Evolutionary conservation across 2,888 invertebrate species (phyloP), one percentile per base, ranked within the genome.

Genomic region (Cataglyphis rosenhaueri): DNA sequence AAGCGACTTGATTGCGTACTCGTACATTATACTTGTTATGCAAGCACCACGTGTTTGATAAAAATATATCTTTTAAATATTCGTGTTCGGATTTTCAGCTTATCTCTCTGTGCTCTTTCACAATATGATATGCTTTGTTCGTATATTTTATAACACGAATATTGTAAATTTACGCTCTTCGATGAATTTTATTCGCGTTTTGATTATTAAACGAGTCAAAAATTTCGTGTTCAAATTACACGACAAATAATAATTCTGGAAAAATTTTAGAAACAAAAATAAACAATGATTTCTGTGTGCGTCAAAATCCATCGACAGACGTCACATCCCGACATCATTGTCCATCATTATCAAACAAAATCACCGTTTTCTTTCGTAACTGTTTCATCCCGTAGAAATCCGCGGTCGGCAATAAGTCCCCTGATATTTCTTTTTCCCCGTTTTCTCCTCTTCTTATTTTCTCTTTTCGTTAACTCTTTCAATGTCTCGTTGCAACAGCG

Each of bases 1-100:
- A 85, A 87, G 70, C 88, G 48, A 82, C 78, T 85, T 83, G 88
- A 88, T 85, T 82, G 76, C 82, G 82, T 81, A 85, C 88, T 85
- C 84, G 71, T 70, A 81, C 75, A 55, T 82, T 68, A 79, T 71
- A 82, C 61, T 66, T 32, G 66, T 52, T 71, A 75, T 74, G 55
- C 71, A 57, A 68, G 44, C 82, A 38, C 21, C 78, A 29, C 15
- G 29, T 41, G 61, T 68, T 79, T 73, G 75, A 85, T 70, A 59
- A 55, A 66, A 76, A 55, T 68, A 59, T 57, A 41, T 76, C 41
- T 86, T 88, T 85, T 71, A 73, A 82, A 88, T 59, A 62, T 84
- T 65, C 48, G 74, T 18, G 32, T 41, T 15, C 15, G 3, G 41
- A 52, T 32, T 41, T 57, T 5, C 78, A 44, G 41, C 15, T 68